phyloP scores from a whole-genome alignment of 2,113 vertebrate genomes.

The Menura novaehollandiae region DNA sequence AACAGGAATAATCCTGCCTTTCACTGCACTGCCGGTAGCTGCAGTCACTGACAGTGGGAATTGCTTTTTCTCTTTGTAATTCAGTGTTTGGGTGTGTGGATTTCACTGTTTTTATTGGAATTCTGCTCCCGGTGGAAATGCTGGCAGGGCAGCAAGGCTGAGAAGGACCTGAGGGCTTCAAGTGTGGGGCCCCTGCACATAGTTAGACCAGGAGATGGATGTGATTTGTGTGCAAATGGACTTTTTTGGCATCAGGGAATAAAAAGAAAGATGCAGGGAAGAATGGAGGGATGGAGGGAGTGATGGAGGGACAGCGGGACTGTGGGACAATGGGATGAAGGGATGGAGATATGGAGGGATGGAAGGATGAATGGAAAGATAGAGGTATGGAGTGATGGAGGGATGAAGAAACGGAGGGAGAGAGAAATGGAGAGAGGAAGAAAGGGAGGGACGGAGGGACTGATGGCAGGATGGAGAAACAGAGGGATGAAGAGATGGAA shows the following conservation, averaged over 20 bases:
- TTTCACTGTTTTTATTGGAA: not conserved
- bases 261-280: not conserved
- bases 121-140: not conserved
- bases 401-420: not conserved
- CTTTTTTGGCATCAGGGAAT: not conserved
- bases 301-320: not conserved
- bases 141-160: not conserved
- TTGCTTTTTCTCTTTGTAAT: not conserved
- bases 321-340: not conserved
- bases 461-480: not conserved
- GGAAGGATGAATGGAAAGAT: not conserved
- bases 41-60: not conserved
- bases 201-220: not conserved
- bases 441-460: not conserved
- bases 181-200: accelerated
- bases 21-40: not conserved
- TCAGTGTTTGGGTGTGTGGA: accelerated
- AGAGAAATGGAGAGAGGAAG: not conserved
- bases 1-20: not conserved
- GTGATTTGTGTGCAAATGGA: not conserved
- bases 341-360: not conserved
- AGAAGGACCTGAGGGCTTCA: not conserved
- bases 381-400: not conserved
- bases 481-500: not conserved
- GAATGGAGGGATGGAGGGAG: not conserved